Base-by-base conservation (phyloP, 1,140 invertebrate genomes). In the Watersipora subatra region DNA sequence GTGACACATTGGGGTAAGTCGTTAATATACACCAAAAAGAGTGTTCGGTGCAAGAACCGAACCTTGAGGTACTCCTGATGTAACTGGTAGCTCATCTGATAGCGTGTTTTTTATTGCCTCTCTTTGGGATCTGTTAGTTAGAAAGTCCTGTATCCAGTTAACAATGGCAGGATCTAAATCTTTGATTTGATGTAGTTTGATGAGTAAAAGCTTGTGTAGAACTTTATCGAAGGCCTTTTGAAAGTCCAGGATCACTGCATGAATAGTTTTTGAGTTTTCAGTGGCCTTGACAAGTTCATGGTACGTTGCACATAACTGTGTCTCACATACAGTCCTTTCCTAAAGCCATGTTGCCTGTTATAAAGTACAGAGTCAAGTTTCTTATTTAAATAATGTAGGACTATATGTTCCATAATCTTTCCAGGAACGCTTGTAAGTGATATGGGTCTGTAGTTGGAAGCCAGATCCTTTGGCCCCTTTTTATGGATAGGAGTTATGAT, bases 1-100 rank as follows among this genome's bases (percentile, higher is more conserved):
- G 56, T 28, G 7, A 67, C 62, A 2, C 15, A 17, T 0, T 29
- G 19, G 20, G 68, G 66, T 17, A 72, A 30, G 30, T 72, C 69
- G 34, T 70, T 71, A 2, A 68, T 68, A 57, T 64, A 70, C 15
- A 71, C 57, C 0, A 69, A 28, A 34, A 67, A 72, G n/a, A 72
- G 65, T n/a, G 67, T 2, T 17, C n/a, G 69, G 71, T 0, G 63
- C 69, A 2, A 72, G 34, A 2, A 72, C 63, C 2, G 64, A 69
- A 19, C 71, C 71, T 57, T 71, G 66, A 20, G 68, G 65, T 2
- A 71, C 68, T 2, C 68, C 66, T 56, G 59, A 65, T 30, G 66
- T 66, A 17, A 69, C 65, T 17, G 55, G 28, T 29, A 20, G 30
- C 67, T 64, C 65, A 24, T 56, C 46, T 59, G 66, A 70, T 19